Percentiles rank a stretch among this genome's conserved stretches.
Evolutionary conservation across 2,113 vertebrate species (phyloP).

Genomic region (Lepidothrix coronata): DNA sequence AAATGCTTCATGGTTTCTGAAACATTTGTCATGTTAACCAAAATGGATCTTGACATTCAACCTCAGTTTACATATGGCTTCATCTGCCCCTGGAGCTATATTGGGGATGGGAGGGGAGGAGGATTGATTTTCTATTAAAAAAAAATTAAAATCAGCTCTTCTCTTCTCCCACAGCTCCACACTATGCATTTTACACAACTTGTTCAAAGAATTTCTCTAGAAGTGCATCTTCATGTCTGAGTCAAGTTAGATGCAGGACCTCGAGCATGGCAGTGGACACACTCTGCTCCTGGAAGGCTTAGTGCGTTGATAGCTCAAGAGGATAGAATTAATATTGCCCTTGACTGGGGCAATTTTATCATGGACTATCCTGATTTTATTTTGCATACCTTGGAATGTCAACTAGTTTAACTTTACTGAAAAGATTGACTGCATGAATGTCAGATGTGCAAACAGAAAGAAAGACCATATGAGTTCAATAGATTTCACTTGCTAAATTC

Average conservation of each 20-base stretch:
- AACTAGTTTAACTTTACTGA: background rate
- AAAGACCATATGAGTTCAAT: background rate
- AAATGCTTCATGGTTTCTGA: background rate
- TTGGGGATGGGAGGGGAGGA: accelerated
- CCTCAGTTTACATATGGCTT: background rate
- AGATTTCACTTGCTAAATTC: background rate
- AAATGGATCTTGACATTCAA: background rate
- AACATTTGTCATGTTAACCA: background rate
- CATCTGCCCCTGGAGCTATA: background rate
- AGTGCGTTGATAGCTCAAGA: background rate
- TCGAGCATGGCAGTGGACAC: accelerated
- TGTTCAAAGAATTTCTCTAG: background rate
- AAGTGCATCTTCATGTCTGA: background rate
- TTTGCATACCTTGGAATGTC: background rate
- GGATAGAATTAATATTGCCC: background rate
- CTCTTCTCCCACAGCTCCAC: background rate
- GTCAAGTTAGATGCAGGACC: background rate
- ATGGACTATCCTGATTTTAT: background rate
- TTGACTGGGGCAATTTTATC: background rate
- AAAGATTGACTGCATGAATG: background rate
- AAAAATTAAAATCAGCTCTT: background rate
- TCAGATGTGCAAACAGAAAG: background rate
- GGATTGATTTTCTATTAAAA: background rate
- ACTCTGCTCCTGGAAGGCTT: background rate
- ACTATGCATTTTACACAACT: background rate